phyloP scores from a whole-genome alignment of 1,140 invertebrate species.

The Hyphantria cunea region DNA sequence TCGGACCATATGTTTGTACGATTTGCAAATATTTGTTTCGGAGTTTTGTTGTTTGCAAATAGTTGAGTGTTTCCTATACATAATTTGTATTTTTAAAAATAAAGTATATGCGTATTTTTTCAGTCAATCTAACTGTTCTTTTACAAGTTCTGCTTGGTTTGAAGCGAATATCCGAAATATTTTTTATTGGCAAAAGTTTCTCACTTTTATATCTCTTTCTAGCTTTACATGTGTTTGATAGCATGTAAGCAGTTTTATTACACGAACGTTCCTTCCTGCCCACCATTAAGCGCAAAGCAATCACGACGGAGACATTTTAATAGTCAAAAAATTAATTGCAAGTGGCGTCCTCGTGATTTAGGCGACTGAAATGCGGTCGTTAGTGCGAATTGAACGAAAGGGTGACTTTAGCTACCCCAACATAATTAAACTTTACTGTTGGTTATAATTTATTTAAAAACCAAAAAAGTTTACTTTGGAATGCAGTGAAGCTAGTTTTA shows the following conservation, averaged over 20 bases:
- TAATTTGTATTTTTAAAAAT: too few species aligned
- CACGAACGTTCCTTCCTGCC: background rate
- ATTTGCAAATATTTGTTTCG: too few species aligned
- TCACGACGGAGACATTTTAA: conserved; percentile 22
- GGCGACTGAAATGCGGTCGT: conserved; percentile 71
- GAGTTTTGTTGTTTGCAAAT: too few species aligned
- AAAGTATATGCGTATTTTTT: too few species aligned
- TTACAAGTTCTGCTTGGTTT: too few species aligned
- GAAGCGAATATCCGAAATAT: too few species aligned
- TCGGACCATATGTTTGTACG: too few species aligned
- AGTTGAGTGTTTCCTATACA: too few species aligned
- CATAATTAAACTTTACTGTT: conserved; percentile 65
- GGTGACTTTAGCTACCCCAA: conserved; percentile 49
- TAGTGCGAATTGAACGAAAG: conserved; percentile 68
- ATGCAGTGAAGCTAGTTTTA: too few species aligned
- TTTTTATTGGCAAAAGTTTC: background rate
- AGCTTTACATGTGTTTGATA: background rate
- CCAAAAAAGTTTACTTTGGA: background rate
- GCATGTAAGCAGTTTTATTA: conserved; percentile 8
- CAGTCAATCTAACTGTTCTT: too few species aligned
- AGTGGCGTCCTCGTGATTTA: conserved; percentile 69
- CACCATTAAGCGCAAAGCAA: conserved; percentile 14
- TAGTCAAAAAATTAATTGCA: conserved; percentile 68
- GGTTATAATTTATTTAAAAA: conserved; percentile 7
- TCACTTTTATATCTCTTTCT: background rate